Percentiles rank a stretch among this genome's conserved stretches.
Evolutionary conservation across 1,140 invertebrate genomes (phyloP).

Genomic region (Kradibia gibbosae): DNA sequence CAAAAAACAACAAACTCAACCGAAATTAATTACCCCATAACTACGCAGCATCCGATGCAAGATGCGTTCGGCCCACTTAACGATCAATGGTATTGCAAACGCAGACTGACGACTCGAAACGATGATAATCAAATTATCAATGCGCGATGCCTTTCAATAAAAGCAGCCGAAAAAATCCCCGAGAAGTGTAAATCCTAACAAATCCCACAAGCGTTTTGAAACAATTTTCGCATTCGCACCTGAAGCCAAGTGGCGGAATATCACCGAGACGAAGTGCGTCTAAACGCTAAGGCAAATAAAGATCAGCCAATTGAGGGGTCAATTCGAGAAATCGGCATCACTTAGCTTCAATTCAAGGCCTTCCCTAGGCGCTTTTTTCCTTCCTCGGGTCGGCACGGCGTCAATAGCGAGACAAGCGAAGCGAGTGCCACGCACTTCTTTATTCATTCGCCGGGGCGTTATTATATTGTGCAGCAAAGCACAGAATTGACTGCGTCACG

Average conservation of each 20-base stretch:
- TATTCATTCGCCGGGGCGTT: not conserved
- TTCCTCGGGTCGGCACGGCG: not conserved
- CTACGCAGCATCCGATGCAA: not conserved
- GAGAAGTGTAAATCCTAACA: not conserved
- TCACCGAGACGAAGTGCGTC: not conserved
- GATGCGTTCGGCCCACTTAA: not conserved
- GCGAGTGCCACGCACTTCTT: not conserved
- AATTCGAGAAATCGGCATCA: slow-evolving; percentile 31
- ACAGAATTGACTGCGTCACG: not conserved
- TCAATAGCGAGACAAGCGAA: not conserved
- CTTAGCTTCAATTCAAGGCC: slow-evolving; percentile 12
- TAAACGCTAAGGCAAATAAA: not conserved
- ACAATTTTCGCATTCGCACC: not conserved
- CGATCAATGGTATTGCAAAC: not conserved
- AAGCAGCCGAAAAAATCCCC: not conserved
- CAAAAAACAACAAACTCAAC: too few species aligned
- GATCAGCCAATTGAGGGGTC: not conserved
- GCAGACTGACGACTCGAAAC: not conserved
- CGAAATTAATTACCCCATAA: too few species aligned
- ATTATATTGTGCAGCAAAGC: slow-evolving; percentile 1
- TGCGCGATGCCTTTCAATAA: not conserved
- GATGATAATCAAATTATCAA: not conserved
- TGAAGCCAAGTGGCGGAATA: not conserved
- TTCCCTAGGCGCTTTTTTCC: not conserved
- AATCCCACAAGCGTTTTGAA: not conserved